A percentile compares a stretch with the other conserved stretches of the same genome.
phyloP scores from a whole-genome alignment of 2,797 vertebrate genomes.

The Gymnothorax javanicus region DNA sequence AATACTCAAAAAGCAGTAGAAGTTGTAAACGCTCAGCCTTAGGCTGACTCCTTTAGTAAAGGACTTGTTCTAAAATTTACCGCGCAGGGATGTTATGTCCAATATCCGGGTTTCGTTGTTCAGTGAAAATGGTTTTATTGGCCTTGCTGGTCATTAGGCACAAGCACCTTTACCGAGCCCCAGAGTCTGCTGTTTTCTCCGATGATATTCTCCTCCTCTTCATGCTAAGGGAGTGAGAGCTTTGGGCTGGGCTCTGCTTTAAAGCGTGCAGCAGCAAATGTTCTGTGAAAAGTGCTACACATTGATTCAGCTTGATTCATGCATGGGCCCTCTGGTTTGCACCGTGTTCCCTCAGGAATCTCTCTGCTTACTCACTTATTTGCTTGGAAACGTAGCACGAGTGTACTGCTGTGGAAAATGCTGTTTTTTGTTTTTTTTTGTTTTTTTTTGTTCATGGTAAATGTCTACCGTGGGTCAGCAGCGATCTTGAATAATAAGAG shows the following conservation, averaged over 20 bases:
- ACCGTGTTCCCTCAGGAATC: background rate
- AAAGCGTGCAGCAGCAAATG: background rate
- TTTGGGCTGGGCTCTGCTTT: background rate
- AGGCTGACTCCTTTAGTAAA: background rate
- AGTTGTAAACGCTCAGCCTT: background rate
- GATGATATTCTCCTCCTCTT: background rate
- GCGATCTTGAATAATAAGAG: background rate
- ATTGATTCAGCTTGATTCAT: background rate
- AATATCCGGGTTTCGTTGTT: background rate
- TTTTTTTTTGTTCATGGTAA: background rate
- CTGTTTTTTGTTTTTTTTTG: background rate
- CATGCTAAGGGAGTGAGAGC: no score
- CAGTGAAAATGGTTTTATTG: background rate
- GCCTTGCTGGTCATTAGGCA: background rate
- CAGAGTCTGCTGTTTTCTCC: background rate
- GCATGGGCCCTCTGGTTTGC: background rate
- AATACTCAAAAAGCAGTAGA: background rate
- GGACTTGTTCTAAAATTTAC: background rate
- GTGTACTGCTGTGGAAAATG: background rate
- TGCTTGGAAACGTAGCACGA: background rate
- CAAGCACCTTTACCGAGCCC: background rate
- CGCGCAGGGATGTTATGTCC: background rate
- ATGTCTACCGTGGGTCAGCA: background rate
- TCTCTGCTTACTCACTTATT: background rate
- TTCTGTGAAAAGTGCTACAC: background rate